These are phyloP conservation scores for Euura lappo DNA, from an alignment of 1,140 invertebrate genomes.

Conservation along the genomic window DNA sequence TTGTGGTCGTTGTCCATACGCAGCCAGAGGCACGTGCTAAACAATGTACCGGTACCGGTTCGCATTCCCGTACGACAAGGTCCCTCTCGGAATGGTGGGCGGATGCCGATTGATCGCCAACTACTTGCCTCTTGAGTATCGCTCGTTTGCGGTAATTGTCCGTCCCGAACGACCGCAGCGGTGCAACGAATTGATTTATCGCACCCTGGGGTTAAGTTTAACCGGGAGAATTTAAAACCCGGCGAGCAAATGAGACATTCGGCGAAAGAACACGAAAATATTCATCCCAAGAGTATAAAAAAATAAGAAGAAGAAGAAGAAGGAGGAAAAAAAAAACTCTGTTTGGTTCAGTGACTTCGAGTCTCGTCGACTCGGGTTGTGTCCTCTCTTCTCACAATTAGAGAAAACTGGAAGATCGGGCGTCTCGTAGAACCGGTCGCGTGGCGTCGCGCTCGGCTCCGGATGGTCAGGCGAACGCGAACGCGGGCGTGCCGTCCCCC, in stretches of 20 bases:
- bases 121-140: neutral
- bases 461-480: conserved; percentile 18
- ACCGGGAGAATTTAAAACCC: neutral
- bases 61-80: neutral
- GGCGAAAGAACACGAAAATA: too few relatives aligned
- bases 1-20: neutral
- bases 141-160: neutral
- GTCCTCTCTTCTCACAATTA: neutral
- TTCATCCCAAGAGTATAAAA: too few relatives aligned
- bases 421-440: conserved; percentile 9
- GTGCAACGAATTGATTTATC: neutral
- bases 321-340: too few relatives aligned
- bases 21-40: neutral
- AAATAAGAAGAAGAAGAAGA: too few relatives aligned
- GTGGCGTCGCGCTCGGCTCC: conserved; percentile 15
- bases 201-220: neutral
- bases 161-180: neutral
- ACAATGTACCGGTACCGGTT: conserved; percentile 1
- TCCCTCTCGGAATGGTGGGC: neutral
- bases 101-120: conserved; percentile 6
- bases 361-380: neutral
- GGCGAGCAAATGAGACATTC: neutral
- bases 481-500: conserved; percentile 9
- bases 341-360: neutral
- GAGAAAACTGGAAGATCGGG: conserved; percentile 12